A percentile compares a stretch with the other conserved stretches of the same genome.
phyloP scores from a whole-genome alignment of 2,113 vertebrate genomes.

The Spea multiplicata region DNA sequence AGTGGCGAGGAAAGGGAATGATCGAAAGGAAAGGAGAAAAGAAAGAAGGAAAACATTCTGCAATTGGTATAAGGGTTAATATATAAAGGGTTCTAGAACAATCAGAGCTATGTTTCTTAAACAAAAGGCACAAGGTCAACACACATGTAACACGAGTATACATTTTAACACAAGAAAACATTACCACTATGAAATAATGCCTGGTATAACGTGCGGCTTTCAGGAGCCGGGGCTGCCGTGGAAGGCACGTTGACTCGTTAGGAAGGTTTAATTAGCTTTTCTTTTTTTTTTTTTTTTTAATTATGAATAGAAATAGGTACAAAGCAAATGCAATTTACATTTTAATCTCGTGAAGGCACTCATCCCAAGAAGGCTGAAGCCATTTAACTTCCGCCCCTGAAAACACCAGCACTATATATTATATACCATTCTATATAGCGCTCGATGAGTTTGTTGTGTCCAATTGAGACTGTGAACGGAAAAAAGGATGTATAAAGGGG shows the following conservation, averaged over 20 bases:
- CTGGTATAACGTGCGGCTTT: neutral
- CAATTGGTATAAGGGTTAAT: no score
- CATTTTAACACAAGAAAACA: neutral
- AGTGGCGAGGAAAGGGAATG: no score
- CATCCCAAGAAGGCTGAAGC: neutral
- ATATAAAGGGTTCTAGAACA: neutral
- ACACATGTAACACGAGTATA: neutral
- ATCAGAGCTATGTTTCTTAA: no score
- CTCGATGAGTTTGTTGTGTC: no score
- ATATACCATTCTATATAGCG: no score
- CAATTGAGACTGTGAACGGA: neutral
- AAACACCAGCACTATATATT: neutral
- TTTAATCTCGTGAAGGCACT: neutral
- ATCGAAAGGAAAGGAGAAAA: neutral
- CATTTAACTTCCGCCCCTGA: neutral
- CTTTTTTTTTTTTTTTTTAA: neutral
- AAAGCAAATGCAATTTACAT: constrained; percentile 12
- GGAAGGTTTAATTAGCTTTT: constrained; percentile 17
- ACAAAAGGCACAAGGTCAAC: no score
- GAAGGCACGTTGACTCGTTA: neutral
- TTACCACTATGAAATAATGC: no score
- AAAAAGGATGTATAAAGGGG: neutral
- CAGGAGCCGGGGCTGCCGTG: neutral
- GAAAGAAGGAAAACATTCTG: neutral
- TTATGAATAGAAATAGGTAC: constrained; percentile 7